Conservation (phyloP, 92 coral and sea anemone genomes). For the Bergia puertoricense region DNA sequence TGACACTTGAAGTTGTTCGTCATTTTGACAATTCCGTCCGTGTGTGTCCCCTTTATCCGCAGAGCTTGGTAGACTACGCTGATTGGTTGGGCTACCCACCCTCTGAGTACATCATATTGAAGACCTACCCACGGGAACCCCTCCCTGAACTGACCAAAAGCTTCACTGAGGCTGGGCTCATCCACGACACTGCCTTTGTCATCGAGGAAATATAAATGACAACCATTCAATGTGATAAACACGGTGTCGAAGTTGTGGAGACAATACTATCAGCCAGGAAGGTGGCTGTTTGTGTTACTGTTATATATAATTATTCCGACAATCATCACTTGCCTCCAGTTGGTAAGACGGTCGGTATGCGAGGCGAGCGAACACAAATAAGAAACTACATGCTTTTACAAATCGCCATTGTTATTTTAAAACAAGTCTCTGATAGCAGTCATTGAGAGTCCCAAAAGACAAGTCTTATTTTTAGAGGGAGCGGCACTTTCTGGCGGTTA, state of each 20-base stretch:
- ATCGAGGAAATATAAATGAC: constrained; percentile 60
- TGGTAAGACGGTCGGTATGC: no score
- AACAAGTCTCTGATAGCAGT: no score
- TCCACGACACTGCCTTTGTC: constrained; percentile 76
- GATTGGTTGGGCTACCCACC: constrained; percentile 69
- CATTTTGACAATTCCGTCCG: background rate
- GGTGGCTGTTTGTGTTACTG: no score
- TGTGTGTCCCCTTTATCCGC: background rate
- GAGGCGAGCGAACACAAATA: no score
- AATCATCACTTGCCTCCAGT: no score
- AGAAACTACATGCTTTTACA: no score
- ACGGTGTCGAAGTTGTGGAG: background rate
- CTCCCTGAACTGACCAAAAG: constrained; percentile 58
- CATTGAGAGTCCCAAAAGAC: no score
- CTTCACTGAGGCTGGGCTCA: constrained; percentile 71
- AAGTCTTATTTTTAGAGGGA: no score
- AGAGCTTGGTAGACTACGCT: constrained; percentile 66
- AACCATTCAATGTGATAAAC: background rate
- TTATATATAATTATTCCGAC: no score
- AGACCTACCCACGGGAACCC: constrained; percentile 77
- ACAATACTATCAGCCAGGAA: background rate
- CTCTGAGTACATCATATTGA: constrained; percentile 58
- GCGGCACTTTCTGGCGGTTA: no score
- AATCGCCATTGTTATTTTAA: no score
- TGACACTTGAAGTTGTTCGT: background rate